Conservation (phyloP, 2,888 invertebrate species). For the Tetropium fuscum region DNA sequence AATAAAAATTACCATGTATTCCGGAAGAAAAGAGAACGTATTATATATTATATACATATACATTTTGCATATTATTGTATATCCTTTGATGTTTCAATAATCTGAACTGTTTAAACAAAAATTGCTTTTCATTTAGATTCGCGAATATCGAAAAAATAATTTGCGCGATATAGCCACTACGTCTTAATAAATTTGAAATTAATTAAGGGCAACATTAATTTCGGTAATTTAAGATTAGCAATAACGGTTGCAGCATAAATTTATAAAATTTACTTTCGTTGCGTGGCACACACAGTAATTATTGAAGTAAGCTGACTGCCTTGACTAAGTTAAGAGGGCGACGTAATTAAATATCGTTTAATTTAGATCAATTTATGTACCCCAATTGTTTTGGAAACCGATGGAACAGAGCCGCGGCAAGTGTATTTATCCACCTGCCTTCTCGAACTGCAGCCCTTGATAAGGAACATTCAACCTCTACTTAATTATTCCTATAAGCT, state of each 20-base stretch:
- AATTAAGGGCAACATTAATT: constrained; percentile 46
- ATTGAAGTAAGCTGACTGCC: constrained; percentile 44
- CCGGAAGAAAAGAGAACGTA: too few relatives aligned
- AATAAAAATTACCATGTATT: too few relatives aligned
- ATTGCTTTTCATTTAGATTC: too few relatives aligned
- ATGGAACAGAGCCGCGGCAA: constrained; percentile 44
- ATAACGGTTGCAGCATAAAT: constrained; percentile 51
- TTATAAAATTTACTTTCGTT: constrained; percentile 55
- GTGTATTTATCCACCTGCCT: constrained; percentile 54
- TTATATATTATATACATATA: too few relatives aligned
- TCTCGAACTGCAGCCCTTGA: constrained; percentile 15
- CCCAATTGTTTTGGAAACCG: constrained; percentile 53
- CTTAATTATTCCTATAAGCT: constrained; percentile 29
- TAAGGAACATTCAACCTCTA: constrained; percentile 21
- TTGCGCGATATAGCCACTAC: constrained; percentile 3
- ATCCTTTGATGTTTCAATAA: too few relatives aligned
- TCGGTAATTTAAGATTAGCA: constrained; percentile 47
- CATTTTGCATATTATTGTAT: too few relatives aligned
- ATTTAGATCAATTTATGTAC: constrained; percentile 61
- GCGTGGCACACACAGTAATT: constrained; percentile 50
- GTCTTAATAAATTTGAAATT: constrained; percentile 39
- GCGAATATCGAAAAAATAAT: constrained; percentile 1
- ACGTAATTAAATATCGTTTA: constrained; percentile 60
- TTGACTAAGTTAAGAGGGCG: constrained; percentile 45
- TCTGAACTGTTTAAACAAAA: too few relatives aligned